Base-by-base conservation (phyloP, 2,113 vertebrate species). In the Chionomys nivalis region DNA sequence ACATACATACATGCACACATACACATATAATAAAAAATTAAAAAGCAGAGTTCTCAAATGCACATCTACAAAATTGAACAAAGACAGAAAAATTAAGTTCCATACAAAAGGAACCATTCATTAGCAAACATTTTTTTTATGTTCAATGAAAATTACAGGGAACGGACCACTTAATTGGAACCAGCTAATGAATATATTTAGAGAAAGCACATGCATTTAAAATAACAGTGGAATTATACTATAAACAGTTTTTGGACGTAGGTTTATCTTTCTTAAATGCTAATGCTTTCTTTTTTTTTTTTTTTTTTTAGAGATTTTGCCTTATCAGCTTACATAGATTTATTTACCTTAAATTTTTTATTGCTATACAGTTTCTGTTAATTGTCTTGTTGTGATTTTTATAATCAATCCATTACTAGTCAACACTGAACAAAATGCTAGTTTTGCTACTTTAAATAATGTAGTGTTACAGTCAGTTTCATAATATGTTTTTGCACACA, bases 41-140 rank as follows among this genome's bases (percentile, higher is more conserved):
- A 26, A 61, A 82, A 77, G 31, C 26, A 95, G 65, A 36, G 5
- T 44, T 68, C 2, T 28, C 28, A 21, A 89, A 23, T 44, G 8
- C 13, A 72, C 33, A 92, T 75, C 8, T 77, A 73, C 11, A 94
- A 83, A 95, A 66, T 19, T 66, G 42, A 65, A 47, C 52, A 81
- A 89, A 83, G 23, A 68, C 85, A 61, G 90, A 77, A 96, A 92
- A 44, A 61, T 39, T 19, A 44, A 66, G 61, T 87, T 87, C 23
- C 52, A 79, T 52, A 3, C 13, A 83, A 92, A 91, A 91, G 24
- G 36, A 90, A 90, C 7, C 5, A 55, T 52, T 89, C 47, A 81
- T 92, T 90, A 68, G 24, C 36, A 68, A 87, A 75, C 78, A 92
- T 55, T 75, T 47, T 97, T 85, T 82, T 72, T 88, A 90, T 76